Conservation (phyloP, 2,113 vertebrate species). For the Sterrhoptilus dennistouni region DNA sequence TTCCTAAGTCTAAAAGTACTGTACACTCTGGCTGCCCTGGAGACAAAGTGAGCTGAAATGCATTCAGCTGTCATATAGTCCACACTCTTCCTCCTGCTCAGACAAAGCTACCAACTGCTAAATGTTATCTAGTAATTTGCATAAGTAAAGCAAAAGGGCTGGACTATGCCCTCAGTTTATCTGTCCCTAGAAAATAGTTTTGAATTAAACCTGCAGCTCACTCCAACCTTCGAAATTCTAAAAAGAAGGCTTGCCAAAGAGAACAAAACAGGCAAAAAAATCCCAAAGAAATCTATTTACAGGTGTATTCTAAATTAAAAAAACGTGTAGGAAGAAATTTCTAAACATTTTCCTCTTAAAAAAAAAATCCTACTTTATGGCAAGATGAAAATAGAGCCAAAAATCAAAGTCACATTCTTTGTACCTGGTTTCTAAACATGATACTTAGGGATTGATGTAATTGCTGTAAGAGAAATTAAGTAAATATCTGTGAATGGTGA, state of each 20-base stretch:
- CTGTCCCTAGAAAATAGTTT: conserved; percentile 54
- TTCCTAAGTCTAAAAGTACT: background rate
- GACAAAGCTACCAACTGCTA: conserved; percentile 73
- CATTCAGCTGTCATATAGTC: conserved; percentile 72
- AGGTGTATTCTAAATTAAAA: background rate
- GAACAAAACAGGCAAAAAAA: background rate
- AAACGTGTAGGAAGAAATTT: background rate
- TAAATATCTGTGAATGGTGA: background rate
- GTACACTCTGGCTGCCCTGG: conserved; percentile 23
- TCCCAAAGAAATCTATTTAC: background rate
- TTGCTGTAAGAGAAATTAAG: background rate
- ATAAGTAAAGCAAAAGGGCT: conserved; percentile 72
- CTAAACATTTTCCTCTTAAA: background rate
- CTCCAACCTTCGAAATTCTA: conserved; percentile 51
- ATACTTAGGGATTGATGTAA: background rate
- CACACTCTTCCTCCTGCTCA: conserved; percentile 18
- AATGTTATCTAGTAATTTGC: conserved; percentile 74
- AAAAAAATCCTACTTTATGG: background rate
- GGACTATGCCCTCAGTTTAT: conserved; percentile 73
- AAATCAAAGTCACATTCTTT: background rate
- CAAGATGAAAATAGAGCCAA: background rate
- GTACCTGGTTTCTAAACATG: background rate
- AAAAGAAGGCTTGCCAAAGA: conserved; percentile 24
- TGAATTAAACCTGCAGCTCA: conserved; percentile 50
- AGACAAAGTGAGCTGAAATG: conserved; percentile 66